These are phyloP conservation scores for Bombus pascuorum DNA, from an alignment of 1,140 invertebrate species.

Conservation along the genomic window DNA sequence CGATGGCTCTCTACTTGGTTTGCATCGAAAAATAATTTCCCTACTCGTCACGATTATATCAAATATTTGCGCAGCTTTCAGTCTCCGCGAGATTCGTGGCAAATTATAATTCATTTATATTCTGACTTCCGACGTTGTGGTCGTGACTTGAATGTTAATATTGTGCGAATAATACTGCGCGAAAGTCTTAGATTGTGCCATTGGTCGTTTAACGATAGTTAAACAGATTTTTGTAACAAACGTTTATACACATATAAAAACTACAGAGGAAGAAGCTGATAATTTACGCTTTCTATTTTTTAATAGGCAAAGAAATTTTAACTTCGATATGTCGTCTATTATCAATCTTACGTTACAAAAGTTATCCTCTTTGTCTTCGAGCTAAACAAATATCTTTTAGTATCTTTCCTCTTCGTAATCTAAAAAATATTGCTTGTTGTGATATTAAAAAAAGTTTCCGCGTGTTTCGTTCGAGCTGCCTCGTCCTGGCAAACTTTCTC, in stretches of 20 bases:
- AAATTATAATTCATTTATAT: constrained; percentile 35
- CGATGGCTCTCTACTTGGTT: not conserved
- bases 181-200: too few species aligned
- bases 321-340: too few species aligned
- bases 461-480: not conserved
- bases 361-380: too few species aligned
- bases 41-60: not conserved
- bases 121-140: not conserved
- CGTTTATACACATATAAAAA: not conserved
- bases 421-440: too few species aligned
- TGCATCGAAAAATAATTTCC: not conserved
- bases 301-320: not conserved
- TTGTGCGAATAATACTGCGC: too few species aligned
- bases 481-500: not conserved
- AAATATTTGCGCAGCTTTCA: not conserved
- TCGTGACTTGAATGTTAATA: constrained; percentile 10
- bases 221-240: not conserved
- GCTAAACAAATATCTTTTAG: too few species aligned
- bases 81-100: not conserved
- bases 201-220: too few species aligned
- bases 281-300: not conserved
- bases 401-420: too few species aligned
- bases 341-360: too few species aligned
- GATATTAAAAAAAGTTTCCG: not conserved
- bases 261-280: not conserved